phyloP scores from a whole-genome alignment of 2,797 vertebrate species.

The Buphagus erythrorhynchus region DNA sequence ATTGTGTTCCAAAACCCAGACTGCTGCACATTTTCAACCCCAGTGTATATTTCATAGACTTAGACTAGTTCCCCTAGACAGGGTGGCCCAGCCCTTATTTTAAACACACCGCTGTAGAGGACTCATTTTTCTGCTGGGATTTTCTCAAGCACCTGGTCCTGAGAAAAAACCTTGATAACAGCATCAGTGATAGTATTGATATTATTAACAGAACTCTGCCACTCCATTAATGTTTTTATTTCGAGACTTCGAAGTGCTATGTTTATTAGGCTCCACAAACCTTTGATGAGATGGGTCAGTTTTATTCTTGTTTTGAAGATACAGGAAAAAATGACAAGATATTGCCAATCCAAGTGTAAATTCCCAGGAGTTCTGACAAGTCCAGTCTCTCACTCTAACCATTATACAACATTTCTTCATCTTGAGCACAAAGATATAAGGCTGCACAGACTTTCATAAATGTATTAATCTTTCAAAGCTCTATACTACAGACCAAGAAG shows the following conservation, averaged over 20 bases:
- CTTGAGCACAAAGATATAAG: neutral
- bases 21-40: neutral
- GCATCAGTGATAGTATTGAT: neutral
- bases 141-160: neutral
- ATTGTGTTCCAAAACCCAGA: neutral
- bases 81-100: neutral
- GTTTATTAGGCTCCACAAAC: constrained; percentile 1
- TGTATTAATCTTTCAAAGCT: constrained; percentile 8
- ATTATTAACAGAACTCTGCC: neutral
- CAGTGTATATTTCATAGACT: neutral
- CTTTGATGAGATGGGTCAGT: neutral
- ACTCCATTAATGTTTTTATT: constrained; percentile 7
- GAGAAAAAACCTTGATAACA: neutral
- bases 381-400: neutral
- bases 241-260: neutral
- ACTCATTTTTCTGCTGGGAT: neutral
- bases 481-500: neutral
- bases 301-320: neutral
- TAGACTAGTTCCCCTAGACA: neutral
- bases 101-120: neutral
- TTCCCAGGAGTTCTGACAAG: neutral
- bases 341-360: neutral
- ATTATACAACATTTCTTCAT: neutral
- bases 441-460: neutral
- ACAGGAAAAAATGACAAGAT: neutral